Conservation (phyloP, 1,140 invertebrate genomes). For the Pogonognathellus flavescens region DNA sequence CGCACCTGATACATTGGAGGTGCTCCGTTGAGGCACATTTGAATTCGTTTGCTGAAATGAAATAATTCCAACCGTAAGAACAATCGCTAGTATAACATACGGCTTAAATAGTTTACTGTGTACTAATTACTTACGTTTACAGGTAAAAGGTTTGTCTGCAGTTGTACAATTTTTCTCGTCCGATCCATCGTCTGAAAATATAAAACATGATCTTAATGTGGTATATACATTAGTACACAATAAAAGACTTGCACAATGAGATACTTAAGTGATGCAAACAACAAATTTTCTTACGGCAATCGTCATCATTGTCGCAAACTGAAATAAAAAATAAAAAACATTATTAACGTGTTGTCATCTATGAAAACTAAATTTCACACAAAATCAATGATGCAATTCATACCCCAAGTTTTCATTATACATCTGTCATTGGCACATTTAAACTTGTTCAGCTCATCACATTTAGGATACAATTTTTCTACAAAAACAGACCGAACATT, state of each 20-base stretch:
- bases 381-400: not conserved
- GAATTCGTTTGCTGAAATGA: slow-evolving; percentile 53
- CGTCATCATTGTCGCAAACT: slow-evolving; percentile 77
- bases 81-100: no score
- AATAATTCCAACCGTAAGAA: not conserved
- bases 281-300: slow-evolving; percentile 71
- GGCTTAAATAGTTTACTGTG: no score
- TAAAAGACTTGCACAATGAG: no score
- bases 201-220: no score
- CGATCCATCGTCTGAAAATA: slow-evolving; percentile 69
- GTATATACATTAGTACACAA: no score
- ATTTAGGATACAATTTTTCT: slow-evolving; percentile 29
- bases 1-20: slow-evolving; percentile 22
- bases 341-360: no score
- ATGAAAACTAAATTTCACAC: not conserved
- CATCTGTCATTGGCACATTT: slow-evolving; percentile 77
- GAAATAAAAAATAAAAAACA: slow-evolving; percentile 10
- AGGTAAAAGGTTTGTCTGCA: not conserved
- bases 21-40: slow-evolving; percentile 3
- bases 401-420: slow-evolving; percentile 69
- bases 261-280: no score
- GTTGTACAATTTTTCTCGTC: slow-evolving; percentile 61
- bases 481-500: not conserved
- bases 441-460: slow-evolving; percentile 68
- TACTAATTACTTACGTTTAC: slow-evolving; percentile 10